Base-by-base conservation (phyloP, 2,113 vertebrate genomes). In the Acrocephalus kingi region DNA sequence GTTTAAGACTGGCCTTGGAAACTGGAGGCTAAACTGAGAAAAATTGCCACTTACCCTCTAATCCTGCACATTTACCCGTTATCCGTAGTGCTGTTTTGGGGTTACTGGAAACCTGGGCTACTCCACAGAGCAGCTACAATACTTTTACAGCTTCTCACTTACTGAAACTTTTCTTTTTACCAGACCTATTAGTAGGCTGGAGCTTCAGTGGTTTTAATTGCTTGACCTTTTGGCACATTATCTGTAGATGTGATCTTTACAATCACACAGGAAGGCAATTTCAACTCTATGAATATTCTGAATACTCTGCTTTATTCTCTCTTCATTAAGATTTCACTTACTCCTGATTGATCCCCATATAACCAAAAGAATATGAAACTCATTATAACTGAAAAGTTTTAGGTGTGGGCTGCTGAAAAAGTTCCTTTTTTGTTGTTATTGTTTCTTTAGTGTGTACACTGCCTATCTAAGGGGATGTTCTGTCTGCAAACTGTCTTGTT, bases 151-250 rank as follows among this genome's bases (percentile, higher is more conserved):
- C 85, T 92, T 97, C 85, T 94, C 85, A 69, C 54, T 95, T 75
- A 41, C 48, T 86, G 49, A 68, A 93, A 89, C 51, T 63, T 94
- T 91, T 82, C 81, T 76, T 87, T 84, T 83, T 77, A 49, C 28
- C 74, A 91, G 62, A 64, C 25, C n/a, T 90, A 62, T 83, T 76
- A 92, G 82, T 31, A 91, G 81, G 51, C 46, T 89, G 73, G 33
- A 93, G 33, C 43, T 73, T 85, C 71, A 55, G 67, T 62, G 71
- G 41, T 62, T 94, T 94, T 95, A 95, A 93, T 91, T 89, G 78
- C 78, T 87, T 95, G 89, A 96, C 87, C 93, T 93, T 96, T 85
- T 76, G 84, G 71, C 84, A 87, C n/a, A 15, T 83, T 93, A 93
- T 94, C 89, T 91, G 28, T 46, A 75, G 75, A 93, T 37, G 25